Base-by-base conservation (phyloP, 2,888 invertebrate genomes). In the Idaea dimidiata region DNA sequence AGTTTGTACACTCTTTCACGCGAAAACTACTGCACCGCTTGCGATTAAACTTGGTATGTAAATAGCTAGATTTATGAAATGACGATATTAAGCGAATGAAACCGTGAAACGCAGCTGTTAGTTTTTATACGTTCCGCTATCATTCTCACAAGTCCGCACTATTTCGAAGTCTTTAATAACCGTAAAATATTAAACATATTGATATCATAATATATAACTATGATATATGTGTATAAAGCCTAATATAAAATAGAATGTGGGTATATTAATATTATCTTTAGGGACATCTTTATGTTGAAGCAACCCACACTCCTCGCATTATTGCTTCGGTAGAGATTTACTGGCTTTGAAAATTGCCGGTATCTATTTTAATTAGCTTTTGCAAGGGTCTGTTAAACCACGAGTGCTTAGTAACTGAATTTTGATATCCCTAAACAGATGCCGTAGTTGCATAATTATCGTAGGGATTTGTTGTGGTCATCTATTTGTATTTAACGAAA, bases 241-340 rank as follows among this genome's bases (percentile, higher is more conserved):
- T 24, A 14, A 43, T 14, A 43, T 43, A 43, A 43, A 43, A 43
- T 43, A 43, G 8, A 43, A 43, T 43, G 43, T 43, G 14, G 43
- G 43, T 43, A 43, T 43, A 43, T 43, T 43, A 43, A 43, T 43
- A 43, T 43, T 43, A 43, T 43, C 43, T 43, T 43, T 43, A 43
- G 43, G 43, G 43, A 43, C 43, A 43, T 43, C 43, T 43, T 43
- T 43, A 43, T 43, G 43, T 43, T 43, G 43, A 43, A 43, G 43
- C 43, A 14, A 14, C 43, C 43, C 43, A 43, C 43, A 43, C 43
- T 43, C 43, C 14, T 43, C 43, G 43, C 43, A 43, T 43, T 43
- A 43, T 43, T 7, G 43, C 43, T 14, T 43, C 43, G 43, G 14
- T 43, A 43, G 43, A 43, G 43, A 43, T 43, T 43, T 43, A 43